Base-by-base conservation (phyloP, 1,140 invertebrate genomes). In the Anastrepha obliqua region DNA sequence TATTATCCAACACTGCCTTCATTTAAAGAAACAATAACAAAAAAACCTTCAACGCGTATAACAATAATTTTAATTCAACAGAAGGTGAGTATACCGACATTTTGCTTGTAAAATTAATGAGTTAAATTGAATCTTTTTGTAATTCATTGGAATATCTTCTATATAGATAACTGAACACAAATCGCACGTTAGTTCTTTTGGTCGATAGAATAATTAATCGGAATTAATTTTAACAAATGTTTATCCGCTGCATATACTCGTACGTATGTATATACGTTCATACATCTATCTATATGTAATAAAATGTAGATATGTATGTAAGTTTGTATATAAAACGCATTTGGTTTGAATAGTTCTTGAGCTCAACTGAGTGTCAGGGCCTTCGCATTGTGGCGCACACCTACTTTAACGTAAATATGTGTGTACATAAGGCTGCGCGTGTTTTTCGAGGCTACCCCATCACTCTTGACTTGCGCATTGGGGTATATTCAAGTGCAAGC, bases 1-100 rank as follows among this genome's bases (percentile, higher is more conserved):
- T 29, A 39, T 39, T 81, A 55, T 81, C 51, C 74, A 81, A 81
- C 74, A 81, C 74, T 81, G 74, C 74, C 74, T 81, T 81, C 29
- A n/a, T 81, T 20, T 55, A 55, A 5, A 55, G 47, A 51, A 81
- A 55, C 74, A 29, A 55, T 74, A 81, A 81, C 47, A 55, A 8
- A 55, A 58, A 5, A 29, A 29, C n/a, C 47, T 81, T 81, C 74
- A 9, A 17, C 67, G 67, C 67, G 42, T 47, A 47, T 15, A 74
- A 17, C 5, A 47, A 15, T 47, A 15, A 62, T 15, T 17, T 17
- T 67, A 58, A 51, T 55, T 15, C 17, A 81, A 81, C 44, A 55
- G 11, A 81, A 81, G 47, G 74, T 81, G 51, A 81, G 74, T 81
- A 81, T 2, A 55, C 6, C 11, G 0, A n/a, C 1, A 62, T 5